phyloP scores from a whole-genome alignment of 2,113 vertebrate species.

The Zeus faber region DNA sequence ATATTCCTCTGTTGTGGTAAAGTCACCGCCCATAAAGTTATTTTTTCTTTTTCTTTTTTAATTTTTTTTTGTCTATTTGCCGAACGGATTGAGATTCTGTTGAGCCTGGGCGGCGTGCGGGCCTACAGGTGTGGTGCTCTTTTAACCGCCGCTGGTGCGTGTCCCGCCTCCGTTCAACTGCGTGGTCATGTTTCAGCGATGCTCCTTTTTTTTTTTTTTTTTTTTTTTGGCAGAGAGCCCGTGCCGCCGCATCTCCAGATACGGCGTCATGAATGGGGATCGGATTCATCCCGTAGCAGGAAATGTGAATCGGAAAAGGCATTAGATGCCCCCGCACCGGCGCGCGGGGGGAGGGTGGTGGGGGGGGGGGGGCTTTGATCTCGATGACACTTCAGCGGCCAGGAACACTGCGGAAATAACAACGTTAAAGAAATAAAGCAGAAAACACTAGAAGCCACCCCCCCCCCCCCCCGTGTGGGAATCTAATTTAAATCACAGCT shows the following conservation, averaged over 20 bases:
- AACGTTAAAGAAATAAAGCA: neutral
- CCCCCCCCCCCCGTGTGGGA: slow-evolving; percentile 29
- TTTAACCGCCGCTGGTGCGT: slow-evolving; percentile 54
- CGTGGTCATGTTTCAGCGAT: slow-evolving; percentile 53
- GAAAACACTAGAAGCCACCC: slow-evolving; percentile 34
- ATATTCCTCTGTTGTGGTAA: slow-evolving; percentile 7
- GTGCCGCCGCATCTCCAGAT: slow-evolving; percentile 46
- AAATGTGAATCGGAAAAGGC: slow-evolving; percentile 41
- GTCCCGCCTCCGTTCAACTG: slow-evolving; percentile 48
- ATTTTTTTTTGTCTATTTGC: too few species aligned
- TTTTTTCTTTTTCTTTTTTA: slow-evolving; percentile 32
- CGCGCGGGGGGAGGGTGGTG: neutral
- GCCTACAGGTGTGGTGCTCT: slow-evolving; percentile 59
- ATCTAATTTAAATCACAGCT: slow-evolving; percentile 57
- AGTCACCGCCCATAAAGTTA: slow-evolving; percentile 22
- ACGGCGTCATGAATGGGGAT: slow-evolving; percentile 54
- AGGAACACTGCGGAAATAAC: slow-evolving; percentile 1
- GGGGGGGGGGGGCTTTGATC: slow-evolving; percentile 26
- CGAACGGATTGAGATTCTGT: slow-evolving; percentile 27
- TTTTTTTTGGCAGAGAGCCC: slow-evolving; percentile 48
- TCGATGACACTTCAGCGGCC: slow-evolving; percentile 36
- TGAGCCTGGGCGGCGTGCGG: slow-evolving; percentile 23
- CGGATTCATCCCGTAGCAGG: slow-evolving; percentile 40
- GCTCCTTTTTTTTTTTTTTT: slow-evolving; percentile 50
- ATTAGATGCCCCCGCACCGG: too few species aligned